These are phyloP conservation scores for Nematolebias whitei DNA, from an alignment of 2,113 vertebrate genomes.

Conservation along the genomic window DNA sequence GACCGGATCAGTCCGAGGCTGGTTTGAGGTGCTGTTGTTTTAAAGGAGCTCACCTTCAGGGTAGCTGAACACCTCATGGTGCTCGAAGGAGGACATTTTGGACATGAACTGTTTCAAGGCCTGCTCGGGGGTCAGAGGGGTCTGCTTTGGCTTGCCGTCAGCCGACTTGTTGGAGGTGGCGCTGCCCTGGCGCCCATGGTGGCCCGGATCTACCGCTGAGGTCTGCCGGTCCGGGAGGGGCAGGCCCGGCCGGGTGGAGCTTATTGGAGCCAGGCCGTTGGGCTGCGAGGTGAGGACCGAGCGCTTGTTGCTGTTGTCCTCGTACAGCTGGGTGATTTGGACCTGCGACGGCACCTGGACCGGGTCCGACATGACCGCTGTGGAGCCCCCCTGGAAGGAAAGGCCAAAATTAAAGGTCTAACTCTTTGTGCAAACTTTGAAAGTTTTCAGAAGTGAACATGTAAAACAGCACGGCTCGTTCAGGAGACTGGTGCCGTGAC, in stretches of 20 bases:
- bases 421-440: too few species aligned
- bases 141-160: constrained; percentile 80
- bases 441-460: too few species aligned
- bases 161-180: constrained; percentile 88
- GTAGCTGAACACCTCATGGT: constrained; percentile 95
- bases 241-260: constrained; percentile 82
- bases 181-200: constrained; percentile 87
- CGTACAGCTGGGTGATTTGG: constrained; percentile 91
- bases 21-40: too few species aligned
- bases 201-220: constrained; percentile 79
- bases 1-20: not conserved
- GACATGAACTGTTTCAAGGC: constrained; percentile 98
- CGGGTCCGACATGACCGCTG: constrained; percentile 62
- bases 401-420: not conserved
- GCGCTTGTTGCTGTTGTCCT: constrained; percentile 95
- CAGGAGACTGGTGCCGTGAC: too few species aligned
- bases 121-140: constrained; percentile 87
- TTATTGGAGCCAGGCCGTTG: constrained; percentile 85
- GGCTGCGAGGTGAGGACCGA: constrained; percentile 91
- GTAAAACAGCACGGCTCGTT: not conserved
- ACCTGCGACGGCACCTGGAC: constrained; percentile 78
- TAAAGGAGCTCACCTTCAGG: constrained; percentile 84
- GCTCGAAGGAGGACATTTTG: constrained; percentile 92
- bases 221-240: constrained; percentile 85
- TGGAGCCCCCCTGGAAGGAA: constrained; percentile 58